These are phyloP conservation scores for Hephaestus fuliginosus DNA, from an alignment of 2,797 vertebrate species.

Conservation along the genomic window DNA sequence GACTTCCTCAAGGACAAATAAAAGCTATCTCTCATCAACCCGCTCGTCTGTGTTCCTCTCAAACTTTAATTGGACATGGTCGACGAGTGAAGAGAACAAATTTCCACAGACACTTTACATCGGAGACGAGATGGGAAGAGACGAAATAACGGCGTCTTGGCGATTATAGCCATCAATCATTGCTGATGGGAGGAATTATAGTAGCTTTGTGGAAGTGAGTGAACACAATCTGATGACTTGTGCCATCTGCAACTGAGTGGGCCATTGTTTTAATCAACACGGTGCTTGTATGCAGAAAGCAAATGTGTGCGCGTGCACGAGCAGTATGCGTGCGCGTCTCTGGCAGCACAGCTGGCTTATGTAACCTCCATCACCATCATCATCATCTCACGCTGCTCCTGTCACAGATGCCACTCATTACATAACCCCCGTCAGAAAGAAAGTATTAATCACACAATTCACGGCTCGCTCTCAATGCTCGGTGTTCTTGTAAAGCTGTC, in stretches of 20 bases:
- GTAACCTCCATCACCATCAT: slow-evolving; percentile 57
- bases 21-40: slow-evolving; percentile 67
- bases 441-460: slow-evolving; percentile 70
- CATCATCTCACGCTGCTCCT: slow-evolving; percentile 61
- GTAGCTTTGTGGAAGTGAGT: slow-evolving; percentile 66
- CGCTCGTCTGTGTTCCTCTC: slow-evolving; percentile 60
- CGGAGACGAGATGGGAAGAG: slow-evolving; percentile 56
- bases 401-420: slow-evolving; percentile 69
- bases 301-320: slow-evolving; percentile 19
- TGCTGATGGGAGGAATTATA: slow-evolving; percentile 68
- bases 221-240: slow-evolving; percentile 77
- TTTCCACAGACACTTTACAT: slow-evolving; percentile 74
- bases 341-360: slow-evolving; percentile 61
- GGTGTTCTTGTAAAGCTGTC: slow-evolving; percentile 66
- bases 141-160: slow-evolving; percentile 57
- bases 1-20: slow-evolving; percentile 83
- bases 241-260: slow-evolving; percentile 73
- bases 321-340: slow-evolving; percentile 25
- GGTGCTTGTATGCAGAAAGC: slow-evolving; percentile 36
- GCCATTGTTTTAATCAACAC: slow-evolving; percentile 77
- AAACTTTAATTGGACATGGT: slow-evolving; percentile 81
- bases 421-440: slow-evolving; percentile 56
- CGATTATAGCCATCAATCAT: slow-evolving; percentile 76
- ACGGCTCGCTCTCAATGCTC: slow-evolving; percentile 43
- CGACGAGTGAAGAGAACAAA: slow-evolving; percentile 73